Percentiles rank a stretch among this genome's conserved stretches.
phyloP scores from a whole-genome alignment of 2,888 invertebrate species.

The Drosophila kanekoi region DNA sequence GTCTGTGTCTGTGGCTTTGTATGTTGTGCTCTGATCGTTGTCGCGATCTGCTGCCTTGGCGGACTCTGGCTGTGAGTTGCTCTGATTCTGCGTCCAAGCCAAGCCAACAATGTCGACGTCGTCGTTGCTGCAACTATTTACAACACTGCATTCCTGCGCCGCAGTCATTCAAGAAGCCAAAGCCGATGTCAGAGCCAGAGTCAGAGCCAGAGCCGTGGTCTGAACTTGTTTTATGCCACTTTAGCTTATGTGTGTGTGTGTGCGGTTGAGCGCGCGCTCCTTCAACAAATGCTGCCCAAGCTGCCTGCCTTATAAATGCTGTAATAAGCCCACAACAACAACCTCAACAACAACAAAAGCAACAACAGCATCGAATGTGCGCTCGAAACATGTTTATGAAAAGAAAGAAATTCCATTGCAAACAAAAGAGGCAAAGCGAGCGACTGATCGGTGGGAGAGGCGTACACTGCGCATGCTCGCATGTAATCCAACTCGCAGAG shows the following conservation, averaged over 20 bases:
- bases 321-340: slow-evolving; percentile 70
- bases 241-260: slow-evolving; percentile 59
- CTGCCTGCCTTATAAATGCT: slow-evolving; percentile 71
- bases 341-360: slow-evolving; percentile 40
- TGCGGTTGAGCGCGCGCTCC: slow-evolving; percentile 63
- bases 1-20: slow-evolving; percentile 37
- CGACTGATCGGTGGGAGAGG: slow-evolving; percentile 55
- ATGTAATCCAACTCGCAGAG: slow-evolving; percentile 57
- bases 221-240: slow-evolving; percentile 77
- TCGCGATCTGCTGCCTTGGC: slow-evolving; percentile 67
- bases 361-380: slow-evolving; percentile 32
- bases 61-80: slow-evolving; percentile 53
- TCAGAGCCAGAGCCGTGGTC: slow-evolving; percentile 17
- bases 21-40: slow-evolving; percentile 64
- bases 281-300: slow-evolving; percentile 53
- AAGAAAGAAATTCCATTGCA: slow-evolving; percentile 82
- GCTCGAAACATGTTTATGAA: slow-evolving; percentile 78
- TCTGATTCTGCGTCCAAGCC: slow-evolving; percentile 66
- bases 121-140: slow-evolving; percentile 64
- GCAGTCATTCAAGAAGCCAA: slow-evolving; percentile 75
- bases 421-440: slow-evolving; percentile 65
- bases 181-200: slow-evolving; percentile 32
- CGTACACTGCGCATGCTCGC: slow-evolving; percentile 59
- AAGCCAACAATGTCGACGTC: slow-evolving; percentile 69
- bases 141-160: slow-evolving; percentile 76